Base-by-base conservation (phyloP, 1,140 invertebrate genomes). In the Drosophila bifasciata region DNA sequence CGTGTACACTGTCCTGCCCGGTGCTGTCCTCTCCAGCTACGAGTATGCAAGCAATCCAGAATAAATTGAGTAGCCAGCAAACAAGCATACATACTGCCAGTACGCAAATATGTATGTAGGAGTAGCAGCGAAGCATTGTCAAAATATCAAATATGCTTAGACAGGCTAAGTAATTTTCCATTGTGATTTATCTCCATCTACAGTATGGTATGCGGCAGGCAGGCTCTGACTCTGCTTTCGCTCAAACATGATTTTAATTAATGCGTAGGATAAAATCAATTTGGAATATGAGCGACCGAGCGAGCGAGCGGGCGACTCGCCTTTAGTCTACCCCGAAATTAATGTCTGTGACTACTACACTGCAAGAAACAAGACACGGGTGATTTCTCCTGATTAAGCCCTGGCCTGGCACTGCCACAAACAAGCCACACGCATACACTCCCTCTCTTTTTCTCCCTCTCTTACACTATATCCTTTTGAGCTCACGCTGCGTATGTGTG, bases 181-280 rank as follows among this genome's bases (percentile, higher is more conserved):
- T 56, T 67, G 62, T 61, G 67, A 66, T 80, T 76, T 80, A 77
- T 77, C 46, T 68, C 5, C 36, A 55, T 43, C 51, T 43, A n/a
- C n/a, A n/a, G n/a, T n/a, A n/a, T n/a, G n/a, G n/a, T n/a, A 9
- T 23, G 39, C 19, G 58, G 5, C 43, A 36, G 36, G 8, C n/a
- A n/a, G n/a, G n/a, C n/a, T n/a, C n/a, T n/a, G n/a, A n/a, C 28
- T 15, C 2, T 50, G 16, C 17, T 32, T 28, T 21, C 46, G 39
- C 25, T 41, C 7, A 36, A 9, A 39, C 59, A 41, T 74, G 59
- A 57, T 51, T 64, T 74, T 69, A 69, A 75, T 76, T 76, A 69
- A 75, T 76, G 64, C 58, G 28, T 48, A 13, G 23, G 45, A 75
- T 67, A 56, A 75, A 75, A 69, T 79, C 70, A 64, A 75, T 75